These are phyloP conservation scores for Picathartes gymnocephalus DNA, from an alignment of 2,113 vertebrate genomes.

Conservation along the genomic window DNA sequence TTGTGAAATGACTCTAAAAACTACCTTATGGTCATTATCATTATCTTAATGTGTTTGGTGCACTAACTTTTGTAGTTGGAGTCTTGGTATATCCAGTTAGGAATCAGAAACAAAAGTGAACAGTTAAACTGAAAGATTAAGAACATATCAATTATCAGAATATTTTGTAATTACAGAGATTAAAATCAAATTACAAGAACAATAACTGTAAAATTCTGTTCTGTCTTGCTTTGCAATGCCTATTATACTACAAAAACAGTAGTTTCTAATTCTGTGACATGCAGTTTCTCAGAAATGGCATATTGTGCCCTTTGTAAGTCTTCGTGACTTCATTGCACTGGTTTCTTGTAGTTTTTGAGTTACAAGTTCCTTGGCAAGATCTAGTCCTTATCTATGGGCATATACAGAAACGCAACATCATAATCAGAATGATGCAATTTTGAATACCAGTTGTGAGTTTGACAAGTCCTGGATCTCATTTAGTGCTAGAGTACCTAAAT, in stretches of 20 bases:
- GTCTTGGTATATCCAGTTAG: background rate
- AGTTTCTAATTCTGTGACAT: background rate
- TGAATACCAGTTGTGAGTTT: background rate
- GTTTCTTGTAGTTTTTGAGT: background rate
- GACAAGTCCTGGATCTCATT: background rate
- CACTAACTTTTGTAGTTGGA: background rate
- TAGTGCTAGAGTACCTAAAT: background rate
- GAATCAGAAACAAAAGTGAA: background rate
- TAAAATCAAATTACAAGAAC: background rate
- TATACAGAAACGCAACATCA: background rate
- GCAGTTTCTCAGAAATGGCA: background rate
- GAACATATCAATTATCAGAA: background rate
- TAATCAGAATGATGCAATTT: background rate
- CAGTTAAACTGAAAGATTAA: background rate
- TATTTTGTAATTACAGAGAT: background rate
- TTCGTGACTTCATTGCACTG: background rate
- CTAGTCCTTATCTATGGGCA: background rate
- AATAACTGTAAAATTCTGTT: background rate
- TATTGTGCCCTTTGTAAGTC: background rate
- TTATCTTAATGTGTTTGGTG: background rate
- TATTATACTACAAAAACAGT: background rate
- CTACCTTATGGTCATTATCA: background rate
- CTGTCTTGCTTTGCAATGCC: background rate
- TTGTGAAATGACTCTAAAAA: background rate
- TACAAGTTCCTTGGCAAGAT: background rate